These are phyloP conservation scores for Ischnura elegans DNA, from an alignment of 2,888 invertebrate species.

Conservation along the genomic window DNA sequence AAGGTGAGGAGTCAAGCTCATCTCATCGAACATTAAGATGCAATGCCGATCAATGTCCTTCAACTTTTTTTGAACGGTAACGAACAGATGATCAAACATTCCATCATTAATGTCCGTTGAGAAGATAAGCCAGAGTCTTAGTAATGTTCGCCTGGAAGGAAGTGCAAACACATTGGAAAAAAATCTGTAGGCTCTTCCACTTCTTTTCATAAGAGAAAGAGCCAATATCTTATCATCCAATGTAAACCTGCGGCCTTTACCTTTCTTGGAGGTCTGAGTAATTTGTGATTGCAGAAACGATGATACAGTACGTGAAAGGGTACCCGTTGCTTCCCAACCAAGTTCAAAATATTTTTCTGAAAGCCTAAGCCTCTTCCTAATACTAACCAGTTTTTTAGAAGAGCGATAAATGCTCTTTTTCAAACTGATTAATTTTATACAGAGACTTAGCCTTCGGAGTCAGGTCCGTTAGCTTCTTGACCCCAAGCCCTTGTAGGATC, in stretches of 20 bases:
- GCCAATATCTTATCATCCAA: constrained; percentile 1
- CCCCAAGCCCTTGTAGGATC: neutral
- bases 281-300: constrained; percentile 17
- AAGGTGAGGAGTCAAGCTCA: constrained; percentile 34
- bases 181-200: constrained; percentile 21
- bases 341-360: neutral
- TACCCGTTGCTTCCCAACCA: neutral
- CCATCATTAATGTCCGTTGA: constrained; percentile 33
- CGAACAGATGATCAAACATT: constrained; percentile 17
- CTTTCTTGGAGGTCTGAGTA: neutral
- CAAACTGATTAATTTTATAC: neutral
- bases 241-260: constrained; percentile 36
- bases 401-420: neutral
- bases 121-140: neutral
- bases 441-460: constrained; percentile 9
- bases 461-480: neutral
- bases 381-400: neutral
- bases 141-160: neutral
- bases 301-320: neutral
- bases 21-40: constrained; percentile 43
- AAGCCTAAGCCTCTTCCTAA: neutral
- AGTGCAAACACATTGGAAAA: neutral
- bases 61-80: neutral
- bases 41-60: neutral
- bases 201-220: constrained; percentile 40